Evolutionary conservation across 2,113 vertebrate genomes (phyloP).

Genomic region (Perca schrenkii): DNA sequence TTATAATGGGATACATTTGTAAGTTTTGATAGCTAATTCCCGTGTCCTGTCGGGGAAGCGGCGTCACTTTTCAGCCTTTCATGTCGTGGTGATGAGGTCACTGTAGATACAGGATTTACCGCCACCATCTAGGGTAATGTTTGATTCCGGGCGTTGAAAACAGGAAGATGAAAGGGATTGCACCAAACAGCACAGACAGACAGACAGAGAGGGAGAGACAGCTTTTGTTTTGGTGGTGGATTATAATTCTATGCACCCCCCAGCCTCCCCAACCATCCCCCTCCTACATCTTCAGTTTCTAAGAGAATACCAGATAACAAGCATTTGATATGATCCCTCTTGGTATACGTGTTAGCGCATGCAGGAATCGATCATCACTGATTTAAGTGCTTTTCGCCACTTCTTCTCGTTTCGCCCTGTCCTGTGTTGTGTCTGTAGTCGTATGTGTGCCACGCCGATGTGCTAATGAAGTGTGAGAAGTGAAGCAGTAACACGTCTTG

Average conservation of each 20-base stretch:
- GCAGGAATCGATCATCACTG: slow-evolving; percentile 57
- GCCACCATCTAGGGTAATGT: slow-evolving; percentile 21
- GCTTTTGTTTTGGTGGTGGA: slow-evolving; percentile 73
- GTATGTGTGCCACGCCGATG: slow-evolving; percentile 61
- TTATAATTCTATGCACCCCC: slow-evolving; percentile 61
- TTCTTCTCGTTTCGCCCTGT: slow-evolving; percentile 12
- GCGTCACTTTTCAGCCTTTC: neutral
- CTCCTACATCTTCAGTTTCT: slow-evolving; percentile 65
- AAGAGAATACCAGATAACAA: slow-evolving; percentile 76
- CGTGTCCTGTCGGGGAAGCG: slow-evolving; percentile 26
- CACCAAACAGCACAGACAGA: slow-evolving; percentile 53
- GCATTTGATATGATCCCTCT: slow-evolving; percentile 59
- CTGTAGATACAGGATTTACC: slow-evolving; percentile 32
- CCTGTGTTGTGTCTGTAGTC: slow-evolving; percentile 67
- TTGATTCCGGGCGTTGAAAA: slow-evolving; percentile 65
- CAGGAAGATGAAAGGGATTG: slow-evolving; percentile 71
- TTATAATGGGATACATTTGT: slow-evolving; percentile 65
- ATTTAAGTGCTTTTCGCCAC: slow-evolving; percentile 26
- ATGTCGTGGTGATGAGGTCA: slow-evolving; percentile 65
- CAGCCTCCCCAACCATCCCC: slow-evolving; percentile 32
- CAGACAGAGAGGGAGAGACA: slow-evolving; percentile 47
- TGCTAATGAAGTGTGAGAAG: slow-evolving; percentile 81
- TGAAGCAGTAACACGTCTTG: slow-evolving; percentile 71
- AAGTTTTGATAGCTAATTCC: slow-evolving; percentile 66
- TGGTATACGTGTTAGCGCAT: slow-evolving; percentile 30